Evolutionary conservation across 1,140 invertebrate species (phyloP).

Genomic region (Lysiphlebus fabarum): DNA sequence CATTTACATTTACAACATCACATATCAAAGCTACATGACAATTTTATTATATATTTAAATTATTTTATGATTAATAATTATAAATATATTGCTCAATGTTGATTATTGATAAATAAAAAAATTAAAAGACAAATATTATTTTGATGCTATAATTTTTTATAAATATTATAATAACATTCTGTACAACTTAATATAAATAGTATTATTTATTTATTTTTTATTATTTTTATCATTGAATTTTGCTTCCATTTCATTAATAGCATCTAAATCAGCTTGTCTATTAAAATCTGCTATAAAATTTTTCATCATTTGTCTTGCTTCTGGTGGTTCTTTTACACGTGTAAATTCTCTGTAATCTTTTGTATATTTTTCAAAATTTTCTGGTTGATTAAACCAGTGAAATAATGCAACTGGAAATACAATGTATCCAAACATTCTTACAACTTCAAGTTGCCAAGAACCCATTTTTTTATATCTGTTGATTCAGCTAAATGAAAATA

Average conservation of each 20-base stretch:
- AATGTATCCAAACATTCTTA: slow-evolving; percentile 80
- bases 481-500: no score
- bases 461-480: slow-evolving; percentile 59
- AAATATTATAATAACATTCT: no score
- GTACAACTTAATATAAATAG: no score
- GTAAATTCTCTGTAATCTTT: slow-evolving; percentile 63
- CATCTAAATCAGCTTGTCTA: slow-evolving; percentile 53
- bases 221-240: slow-evolving; percentile 36
- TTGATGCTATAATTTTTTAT: no score
- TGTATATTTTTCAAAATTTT: slow-evolving; percentile 77
- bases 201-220: neutral
- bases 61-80: no score
- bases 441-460: slow-evolving; percentile 76
- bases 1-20: slow-evolving; percentile 9
- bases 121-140: no score
- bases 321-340: neutral
- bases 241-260: slow-evolving; percentile 48
- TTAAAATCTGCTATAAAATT: slow-evolving; percentile 60
- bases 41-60: no score
- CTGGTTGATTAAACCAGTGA: slow-evolving; percentile 81
- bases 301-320: slow-evolving; percentile 57
- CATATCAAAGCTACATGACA: slow-evolving; percentile 29
- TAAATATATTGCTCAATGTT: no score
- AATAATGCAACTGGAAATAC: slow-evolving; percentile 79
- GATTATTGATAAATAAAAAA: no score